A percentile compares a stretch with the other conserved stretches of the same genome.
phyloP scores from a whole-genome alignment of 2,797 vertebrate species.

The Sus cebifrons region DNA sequence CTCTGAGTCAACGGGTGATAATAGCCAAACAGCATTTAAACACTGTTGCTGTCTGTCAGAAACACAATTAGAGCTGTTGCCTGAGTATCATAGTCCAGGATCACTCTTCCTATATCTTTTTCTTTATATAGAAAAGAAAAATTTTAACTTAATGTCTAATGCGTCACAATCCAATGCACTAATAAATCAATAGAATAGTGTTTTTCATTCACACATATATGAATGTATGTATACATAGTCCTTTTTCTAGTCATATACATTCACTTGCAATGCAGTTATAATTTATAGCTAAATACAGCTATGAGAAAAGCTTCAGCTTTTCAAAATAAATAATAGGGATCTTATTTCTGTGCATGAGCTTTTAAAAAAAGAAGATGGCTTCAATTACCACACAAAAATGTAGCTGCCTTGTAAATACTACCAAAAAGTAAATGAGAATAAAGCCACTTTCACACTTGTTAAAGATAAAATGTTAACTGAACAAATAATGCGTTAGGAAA shows the following conservation, averaged over 20 bases:
- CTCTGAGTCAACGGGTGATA: background rate
- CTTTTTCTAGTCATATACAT: background rate
- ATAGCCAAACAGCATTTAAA: background rate
- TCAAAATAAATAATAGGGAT: background rate
- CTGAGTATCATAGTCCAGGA: background rate
- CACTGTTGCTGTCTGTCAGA: background rate
- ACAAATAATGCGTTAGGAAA: background rate
- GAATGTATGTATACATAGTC: background rate
- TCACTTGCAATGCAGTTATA: background rate
- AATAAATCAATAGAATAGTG: background rate
- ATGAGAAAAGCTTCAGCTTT: background rate
- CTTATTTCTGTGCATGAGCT: conserved; percentile 54
- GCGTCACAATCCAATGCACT: background rate
- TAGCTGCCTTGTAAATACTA: background rate
- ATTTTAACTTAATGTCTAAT: background rate
- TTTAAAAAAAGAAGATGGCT: background rate
- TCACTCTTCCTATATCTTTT: background rate
- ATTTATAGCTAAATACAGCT: conserved; percentile 13
- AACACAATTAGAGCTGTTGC: background rate
- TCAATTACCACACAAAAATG: conserved; percentile 4
- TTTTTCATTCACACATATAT: background rate
- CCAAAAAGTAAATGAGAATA: conserved; percentile 5
- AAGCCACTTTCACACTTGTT: conserved; percentile 5
- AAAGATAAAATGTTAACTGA: conserved; percentile 54
- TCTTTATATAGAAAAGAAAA: conserved; percentile 12